phyloP scores from a whole-genome alignment of 2,888 invertebrate species.

The Odontomyia ornata region DNA sequence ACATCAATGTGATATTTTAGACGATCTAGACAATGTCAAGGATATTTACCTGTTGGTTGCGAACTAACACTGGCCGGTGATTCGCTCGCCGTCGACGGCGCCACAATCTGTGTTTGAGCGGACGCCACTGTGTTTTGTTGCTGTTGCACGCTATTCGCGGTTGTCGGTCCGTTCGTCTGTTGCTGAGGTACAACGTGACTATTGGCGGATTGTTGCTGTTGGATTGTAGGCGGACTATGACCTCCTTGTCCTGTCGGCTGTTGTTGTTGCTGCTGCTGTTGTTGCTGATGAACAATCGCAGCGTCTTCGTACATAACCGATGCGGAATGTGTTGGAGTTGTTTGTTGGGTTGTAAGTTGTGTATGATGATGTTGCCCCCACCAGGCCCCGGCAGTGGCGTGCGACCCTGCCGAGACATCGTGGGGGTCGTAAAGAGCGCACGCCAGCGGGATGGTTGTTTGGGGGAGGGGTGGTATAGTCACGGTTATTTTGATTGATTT shows the following conservation, averaged over 20 bases:
- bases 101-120: conserved; percentile 64
- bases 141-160: conserved; percentile 56
- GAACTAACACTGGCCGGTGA: conserved; percentile 69
- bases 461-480: conserved; percentile 66
- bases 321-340: conserved; percentile 66
- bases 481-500: conserved; percentile 65
- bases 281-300: conserved; percentile 57
- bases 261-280: conserved; percentile 47
- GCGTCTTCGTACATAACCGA: conserved; percentile 70
- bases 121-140: conserved; percentile 64
- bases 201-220: conserved; percentile 53
- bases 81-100: conserved; percentile 70
- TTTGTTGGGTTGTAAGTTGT: conserved; percentile 66
- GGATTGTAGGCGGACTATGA: conserved; percentile 50
- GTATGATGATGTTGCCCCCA: conserved; percentile 66
- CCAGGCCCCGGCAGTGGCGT: conserved; percentile 67
- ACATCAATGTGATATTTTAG: neutral
- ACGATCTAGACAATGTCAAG: neutral
- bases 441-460: conserved; percentile 67
- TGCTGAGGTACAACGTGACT: conserved; percentile 52
- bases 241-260: conserved; percentile 53
- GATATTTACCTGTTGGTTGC: conserved; percentile 63
- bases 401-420: conserved; percentile 67
- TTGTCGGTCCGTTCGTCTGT: conserved; percentile 47
- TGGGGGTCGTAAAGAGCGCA: conserved; percentile 67